Evolutionary conservation across 2,113 vertebrate genomes (phyloP).

Genomic region (Leucosticte australis): DNA sequence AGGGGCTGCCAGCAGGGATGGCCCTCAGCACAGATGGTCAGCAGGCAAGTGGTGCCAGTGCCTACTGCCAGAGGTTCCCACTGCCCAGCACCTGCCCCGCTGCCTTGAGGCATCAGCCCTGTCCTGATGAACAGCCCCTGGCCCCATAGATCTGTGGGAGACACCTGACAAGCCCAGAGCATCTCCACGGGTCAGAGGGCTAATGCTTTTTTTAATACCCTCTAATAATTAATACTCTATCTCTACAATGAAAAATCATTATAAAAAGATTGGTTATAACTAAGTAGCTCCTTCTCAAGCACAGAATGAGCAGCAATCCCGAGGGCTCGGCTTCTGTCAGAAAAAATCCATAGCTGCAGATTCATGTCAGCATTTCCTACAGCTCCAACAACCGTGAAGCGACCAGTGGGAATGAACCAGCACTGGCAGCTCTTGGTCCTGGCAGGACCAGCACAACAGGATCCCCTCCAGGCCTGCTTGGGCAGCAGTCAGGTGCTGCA

Average conservation of each 20-base stretch:
- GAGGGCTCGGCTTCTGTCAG: slow-evolving; percentile 31
- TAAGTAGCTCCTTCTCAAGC: neutral
- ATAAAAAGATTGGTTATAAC: slow-evolving; percentile 37
- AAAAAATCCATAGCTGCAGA: slow-evolving; percentile 53
- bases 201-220: slow-evolving; percentile 40
- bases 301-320: slow-evolving; percentile 22
- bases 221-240: slow-evolving; percentile 49
- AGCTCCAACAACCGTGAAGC: neutral
- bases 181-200: neutral
- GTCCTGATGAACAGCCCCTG: neutral
- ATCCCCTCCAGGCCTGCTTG: neutral
- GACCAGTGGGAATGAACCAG: neutral
- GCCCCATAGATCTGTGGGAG: neutral
- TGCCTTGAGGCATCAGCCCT: neutral
- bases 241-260: slow-evolving; percentile 47
- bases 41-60: rapidly evolving
- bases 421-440: rapidly evolving
- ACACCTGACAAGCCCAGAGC: neutral
- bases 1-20: neutral
- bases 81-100: neutral
- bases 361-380: neutral
- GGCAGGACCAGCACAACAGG: rapidly evolving
- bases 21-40: neutral
- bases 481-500: neutral
- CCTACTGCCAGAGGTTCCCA: neutral